phyloP scores from a whole-genome alignment of 2,888 invertebrate genomes.

The Sialis lutaria region DNA sequence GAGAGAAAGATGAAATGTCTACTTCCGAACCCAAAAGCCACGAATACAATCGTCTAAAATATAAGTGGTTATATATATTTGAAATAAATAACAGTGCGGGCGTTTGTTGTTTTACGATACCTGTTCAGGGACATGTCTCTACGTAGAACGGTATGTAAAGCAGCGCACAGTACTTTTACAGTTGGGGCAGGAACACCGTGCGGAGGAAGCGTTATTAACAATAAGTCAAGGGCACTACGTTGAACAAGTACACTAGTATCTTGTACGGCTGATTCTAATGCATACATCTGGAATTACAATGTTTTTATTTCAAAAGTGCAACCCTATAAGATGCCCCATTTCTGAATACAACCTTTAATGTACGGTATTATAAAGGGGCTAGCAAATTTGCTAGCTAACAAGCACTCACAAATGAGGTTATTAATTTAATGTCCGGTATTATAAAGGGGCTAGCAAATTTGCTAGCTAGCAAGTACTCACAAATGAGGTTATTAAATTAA shows the following conservation, averaged over 20 bases:
- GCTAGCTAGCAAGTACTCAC: no score
- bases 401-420: no score
- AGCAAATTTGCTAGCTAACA: no score
- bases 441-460: no score
- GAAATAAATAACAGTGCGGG: not conserved
- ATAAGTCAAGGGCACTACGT: conserved; percentile 65
- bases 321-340: no score
- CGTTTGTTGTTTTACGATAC: conserved; percentile 18
- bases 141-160: conserved; percentile 55
- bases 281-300: conserved; percentile 41
- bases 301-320: no score
- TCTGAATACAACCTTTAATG: no score
- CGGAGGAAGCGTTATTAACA: conserved; percentile 69
- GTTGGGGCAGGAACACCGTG: conserved; percentile 61
- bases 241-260: conserved; percentile 71
- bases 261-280: conserved; percentile 62
- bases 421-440: no score
- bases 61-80: not conserved
- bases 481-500: no score
- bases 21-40: conserved; percentile 67
- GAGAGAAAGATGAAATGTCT: conserved; percentile 26
- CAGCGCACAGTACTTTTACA: conserved; percentile 53
- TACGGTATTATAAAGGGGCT: no score
- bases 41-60: conserved; percentile 52
- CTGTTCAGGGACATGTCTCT: conserved; percentile 82